Conservation (phyloP, 23 tunicate genomes). For the Oikopleura vanhoeffeni region DNA sequence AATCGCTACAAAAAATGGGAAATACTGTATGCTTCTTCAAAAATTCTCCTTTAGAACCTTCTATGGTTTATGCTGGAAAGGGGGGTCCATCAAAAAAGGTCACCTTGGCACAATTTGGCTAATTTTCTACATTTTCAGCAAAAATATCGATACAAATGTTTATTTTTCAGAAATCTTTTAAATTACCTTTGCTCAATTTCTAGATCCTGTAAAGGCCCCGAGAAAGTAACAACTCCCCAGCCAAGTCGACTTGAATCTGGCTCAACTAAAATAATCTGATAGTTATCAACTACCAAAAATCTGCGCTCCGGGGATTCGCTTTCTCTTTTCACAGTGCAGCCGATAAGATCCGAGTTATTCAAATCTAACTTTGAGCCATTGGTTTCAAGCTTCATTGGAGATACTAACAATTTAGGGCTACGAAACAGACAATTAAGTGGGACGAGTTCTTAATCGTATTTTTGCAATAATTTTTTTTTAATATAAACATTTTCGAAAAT, state of each 20-base stretch:
- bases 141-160: neutral
- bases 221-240: constrained; percentile 90
- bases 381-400: neutral
- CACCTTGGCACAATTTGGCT: no score
- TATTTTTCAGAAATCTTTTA: neutral
- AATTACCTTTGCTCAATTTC: constrained; percentile 10
- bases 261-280: constrained; percentile 78
- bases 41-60: no score
- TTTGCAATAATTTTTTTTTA: no score
- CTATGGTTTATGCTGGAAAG: no score
- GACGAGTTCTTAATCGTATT: no score
- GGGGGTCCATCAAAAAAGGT: no score
- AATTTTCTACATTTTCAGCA: no score
- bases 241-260: constrained; percentile 77
- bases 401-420: no score
- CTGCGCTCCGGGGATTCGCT: constrained; percentile 38
- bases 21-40: no score
- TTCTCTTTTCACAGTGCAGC: constrained; percentile 46
- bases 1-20: no score
- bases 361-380: neutral
- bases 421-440: no score
- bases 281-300: constrained; percentile 79
- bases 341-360: constrained; percentile 6
- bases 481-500: no score
- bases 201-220: constrained; percentile 60